These are phyloP conservation scores for Drosophila pseudotakahashii DNA, from an alignment of 2,888 invertebrate species.

Conservation along the genomic window DNA sequence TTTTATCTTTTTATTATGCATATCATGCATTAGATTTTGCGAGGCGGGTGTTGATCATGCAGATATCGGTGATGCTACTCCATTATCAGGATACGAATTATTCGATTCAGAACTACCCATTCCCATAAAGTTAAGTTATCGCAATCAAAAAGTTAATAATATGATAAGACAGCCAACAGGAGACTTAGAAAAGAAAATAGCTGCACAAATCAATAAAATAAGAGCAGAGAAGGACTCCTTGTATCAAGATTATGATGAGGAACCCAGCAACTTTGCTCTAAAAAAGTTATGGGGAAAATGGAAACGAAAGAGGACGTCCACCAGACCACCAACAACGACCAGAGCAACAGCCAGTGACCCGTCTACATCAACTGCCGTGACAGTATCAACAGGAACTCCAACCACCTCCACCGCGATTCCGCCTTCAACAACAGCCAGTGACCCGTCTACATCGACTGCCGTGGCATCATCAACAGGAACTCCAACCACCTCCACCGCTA, in stretches of 20 bases:
- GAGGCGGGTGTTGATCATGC: not conserved
- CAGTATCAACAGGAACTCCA: no score
- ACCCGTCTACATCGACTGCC: not conserved
- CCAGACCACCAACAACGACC: not conserved
- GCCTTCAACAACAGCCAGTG: not conserved
- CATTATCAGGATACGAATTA: not conserved
- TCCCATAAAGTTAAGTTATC: not conserved
- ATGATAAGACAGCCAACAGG: not conserved
- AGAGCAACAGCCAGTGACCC: no score
- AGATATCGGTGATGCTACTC: no score
- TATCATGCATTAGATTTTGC: not conserved
- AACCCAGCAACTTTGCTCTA: not conserved
- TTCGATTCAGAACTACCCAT: not conserved
- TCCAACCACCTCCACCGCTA: not conserved
- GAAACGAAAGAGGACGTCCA: constrained; percentile 2
- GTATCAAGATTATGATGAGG: not conserved
- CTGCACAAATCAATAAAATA: not conserved
- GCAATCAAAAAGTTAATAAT: not conserved
- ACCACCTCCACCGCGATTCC: no score
- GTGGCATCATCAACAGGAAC: constrained; percentile 7
- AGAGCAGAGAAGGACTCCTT: not conserved
- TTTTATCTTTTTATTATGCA: not conserved
- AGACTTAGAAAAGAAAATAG: not conserved
- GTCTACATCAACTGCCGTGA: no score
- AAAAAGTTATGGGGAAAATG: constrained; percentile 24